Evolutionary conservation across 2,888 invertebrate genomes (phyloP).

Genomic region (Acholoe squamosa): DNA sequence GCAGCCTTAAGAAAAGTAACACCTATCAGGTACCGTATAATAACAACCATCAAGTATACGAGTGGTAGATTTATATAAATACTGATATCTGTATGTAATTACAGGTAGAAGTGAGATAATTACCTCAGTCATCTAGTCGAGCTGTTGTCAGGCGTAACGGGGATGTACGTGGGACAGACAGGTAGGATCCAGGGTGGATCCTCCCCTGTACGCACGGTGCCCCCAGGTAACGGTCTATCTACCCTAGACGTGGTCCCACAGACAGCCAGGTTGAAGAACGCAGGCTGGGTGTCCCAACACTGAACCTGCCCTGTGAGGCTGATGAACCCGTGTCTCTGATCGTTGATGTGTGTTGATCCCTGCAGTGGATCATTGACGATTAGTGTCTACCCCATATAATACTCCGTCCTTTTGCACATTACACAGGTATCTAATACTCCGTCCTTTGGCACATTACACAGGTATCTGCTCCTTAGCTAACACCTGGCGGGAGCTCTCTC

Average conservation of each 20-base stretch:
- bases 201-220: background rate
- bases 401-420: background rate
- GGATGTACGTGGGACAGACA: background rate
- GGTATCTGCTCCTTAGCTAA: background rate
- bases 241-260: background rate
- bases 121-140: background rate
- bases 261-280: background rate
- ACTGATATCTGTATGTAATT: too few relatives aligned
- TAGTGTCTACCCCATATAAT: background rate
- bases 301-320: background rate
- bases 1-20: too few relatives aligned
- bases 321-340: background rate
- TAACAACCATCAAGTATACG: too few relatives aligned
- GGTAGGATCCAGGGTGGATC: background rate
- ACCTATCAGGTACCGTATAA: too few relatives aligned
- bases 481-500: too few relatives aligned
- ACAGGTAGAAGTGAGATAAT: background rate
- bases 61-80: too few relatives aligned
- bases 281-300: background rate
- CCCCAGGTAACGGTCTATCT: background rate
- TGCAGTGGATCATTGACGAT: background rate
- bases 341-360: background rate
- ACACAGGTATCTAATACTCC: background rate
- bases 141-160: background rate
- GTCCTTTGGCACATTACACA: background rate